Evolutionary conservation across 2,113 vertebrate genomes (phyloP), one percentile per base, ranked within the genome.

Genomic region (Dolichallabes microphthalmus): DNA sequence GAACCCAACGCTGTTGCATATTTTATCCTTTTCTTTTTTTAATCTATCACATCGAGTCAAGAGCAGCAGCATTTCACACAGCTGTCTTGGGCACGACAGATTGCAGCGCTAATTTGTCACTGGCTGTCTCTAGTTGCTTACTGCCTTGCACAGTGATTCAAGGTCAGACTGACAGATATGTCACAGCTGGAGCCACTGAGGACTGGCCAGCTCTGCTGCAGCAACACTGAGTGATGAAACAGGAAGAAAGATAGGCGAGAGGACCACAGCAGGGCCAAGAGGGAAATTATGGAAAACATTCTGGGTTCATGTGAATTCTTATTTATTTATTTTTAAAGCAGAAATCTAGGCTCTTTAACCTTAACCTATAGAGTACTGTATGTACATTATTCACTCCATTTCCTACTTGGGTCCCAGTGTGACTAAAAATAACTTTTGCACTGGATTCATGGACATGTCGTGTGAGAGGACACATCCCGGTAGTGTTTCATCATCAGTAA

Each of bases 121-220:
- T 79, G 60, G 83, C 86, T 87, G 83, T 79, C 80, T 83, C 80
- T 89, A 81, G 83, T 89, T 87, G 88, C 83, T 86, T 87, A 86
- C 83, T 85, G 86, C 73, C 80, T 89, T 12, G 83, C 83, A 79
- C 84, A 82, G 64, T 87, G 83, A 87, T 86, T 89, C 76, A 84
- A 89, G 86, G 88, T 89, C 82, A 83, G 86, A 89, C 83, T 87
- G 88, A 89, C 88, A 89, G 86, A 77, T 86, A 89, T 89, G 86
- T 89, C 88, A 89, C 86, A 89, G 80, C 78, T 89, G 80, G 75
- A 87, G 83, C 75, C 86, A 80, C 88, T 64, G 76, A 89, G 86
- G 88, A 84, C 80, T 87, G 86, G 80, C 83, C 88, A 85, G 83
- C 83, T 87, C 80, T 78, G 74, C 74, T 77, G 83, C 88, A 69